phyloP scores from a whole-genome alignment of 2,888 invertebrate genomes.

The Neoascia interrupta region DNA sequence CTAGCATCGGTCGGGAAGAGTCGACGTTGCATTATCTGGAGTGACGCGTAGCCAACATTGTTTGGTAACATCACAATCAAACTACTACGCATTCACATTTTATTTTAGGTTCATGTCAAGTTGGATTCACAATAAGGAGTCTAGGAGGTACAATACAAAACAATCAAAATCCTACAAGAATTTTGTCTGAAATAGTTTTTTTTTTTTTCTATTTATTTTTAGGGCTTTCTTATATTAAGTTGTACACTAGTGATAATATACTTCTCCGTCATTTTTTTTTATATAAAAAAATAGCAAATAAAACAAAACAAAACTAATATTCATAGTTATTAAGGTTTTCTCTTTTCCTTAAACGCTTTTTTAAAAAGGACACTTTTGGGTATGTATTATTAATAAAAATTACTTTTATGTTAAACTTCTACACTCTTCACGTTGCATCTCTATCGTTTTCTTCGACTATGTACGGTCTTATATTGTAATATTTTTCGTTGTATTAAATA shows the following conservation, averaged over 20 bases:
- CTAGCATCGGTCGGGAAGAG: conserved; percentile 91
- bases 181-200: not conserved
- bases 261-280: conserved; percentile 51
- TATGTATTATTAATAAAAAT: too few species aligned
- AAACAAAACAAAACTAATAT: conserved; percentile 36
- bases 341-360: conserved; percentile 30
- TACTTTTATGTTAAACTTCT: too few species aligned
- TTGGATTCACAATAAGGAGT: conserved; percentile 28
- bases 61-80: conserved; percentile 38
- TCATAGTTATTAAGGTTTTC: conserved; percentile 37
- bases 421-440: too few species aligned
- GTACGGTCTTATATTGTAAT: not conserved
- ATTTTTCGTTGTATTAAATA: conserved; percentile 18
- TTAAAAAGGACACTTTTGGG: too few species aligned
- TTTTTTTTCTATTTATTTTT: not conserved
- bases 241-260: conserved; percentile 54
- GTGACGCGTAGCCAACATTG: conserved; percentile 81
- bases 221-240: conserved; percentile 41
- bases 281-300: conserved; percentile 19
- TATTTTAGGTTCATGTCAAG: conserved; percentile 48
- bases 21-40: conserved; percentile 91
- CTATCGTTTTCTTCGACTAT: not conserved
- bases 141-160: conserved; percentile 32
- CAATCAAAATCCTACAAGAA: not conserved
- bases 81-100: conserved; percentile 66